Base-by-base conservation (phyloP, 2,113 vertebrate species). In the Mus musculus region DNA sequence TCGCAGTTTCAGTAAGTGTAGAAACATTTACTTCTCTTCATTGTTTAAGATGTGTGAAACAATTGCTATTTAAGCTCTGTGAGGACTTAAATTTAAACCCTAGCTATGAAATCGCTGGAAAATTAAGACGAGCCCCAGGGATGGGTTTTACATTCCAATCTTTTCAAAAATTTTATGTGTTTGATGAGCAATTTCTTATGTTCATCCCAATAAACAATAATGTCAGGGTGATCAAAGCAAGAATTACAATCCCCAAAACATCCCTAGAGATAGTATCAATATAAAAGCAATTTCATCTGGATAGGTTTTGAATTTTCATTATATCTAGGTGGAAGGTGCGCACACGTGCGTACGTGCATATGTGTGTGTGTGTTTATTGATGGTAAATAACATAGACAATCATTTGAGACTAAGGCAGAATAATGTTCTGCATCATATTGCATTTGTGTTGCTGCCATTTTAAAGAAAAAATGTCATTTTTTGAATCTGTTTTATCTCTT, bases 121-220 rank as follows among this genome's bases (percentile, higher is more conserved):
- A 97, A 98, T 94, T 98, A 97, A 97, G 46, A 80, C 75, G 97
- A 89, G 26, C 84, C 98, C 93, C 46, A 94, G 97, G 42, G 95
- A 98, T 88, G 76, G 75, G 81, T 97, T 98, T 98, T 97, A 98
- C 97, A 98, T 95, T 97, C 61, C 96, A 98, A 97, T 97, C 76
- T 76, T 75, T 93, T 94, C 63, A 87, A 81, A 90, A 89, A 76
- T 36, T 67, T 88, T 89, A 69, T 92, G 30, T 95, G 24, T 98
- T 97, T 97, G 95, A 97, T 98, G 95, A 98, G 96, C 95, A 95
- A 97, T 98, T 98, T 97, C 95, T 98, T 89, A 96, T 97, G 97
- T 97, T 98, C 97, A 96, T 98, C 98, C 97, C 98, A 98, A 97
- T 98, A 93, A 97, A 95, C 91, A 98, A 96, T 97, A 98, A 97